Evolutionary conservation across 2,113 vertebrate species (phyloP).

Genomic region (Amazona guildingii): DNA sequence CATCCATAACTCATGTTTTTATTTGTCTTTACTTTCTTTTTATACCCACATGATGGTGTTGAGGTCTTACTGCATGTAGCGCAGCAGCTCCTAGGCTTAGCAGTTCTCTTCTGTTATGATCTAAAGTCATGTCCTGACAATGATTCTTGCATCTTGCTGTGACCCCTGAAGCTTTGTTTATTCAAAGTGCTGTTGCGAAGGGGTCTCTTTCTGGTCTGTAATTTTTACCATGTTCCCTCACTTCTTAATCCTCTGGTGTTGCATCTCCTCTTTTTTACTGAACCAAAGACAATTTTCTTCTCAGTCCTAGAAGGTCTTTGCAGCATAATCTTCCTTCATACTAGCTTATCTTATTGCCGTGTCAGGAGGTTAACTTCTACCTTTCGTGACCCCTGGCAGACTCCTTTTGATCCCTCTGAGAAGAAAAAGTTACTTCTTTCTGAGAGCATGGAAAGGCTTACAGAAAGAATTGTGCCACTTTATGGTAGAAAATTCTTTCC

Average conservation of each 20-base stretch:
- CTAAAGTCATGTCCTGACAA: background rate
- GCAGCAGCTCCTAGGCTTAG: background rate
- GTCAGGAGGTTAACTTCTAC: conserved; percentile 54
- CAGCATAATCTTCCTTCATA: conserved; percentile 8
- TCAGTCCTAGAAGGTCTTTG: background rate
- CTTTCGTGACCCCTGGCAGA: conserved; percentile 16
- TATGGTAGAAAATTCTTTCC: conserved; percentile 34
- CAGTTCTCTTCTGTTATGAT: background rate
- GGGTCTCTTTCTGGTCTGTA: background rate
- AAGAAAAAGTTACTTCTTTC: conserved; percentile 33
- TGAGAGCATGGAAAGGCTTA: background rate
- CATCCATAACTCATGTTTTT: background rate
- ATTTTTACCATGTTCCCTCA: background rate
- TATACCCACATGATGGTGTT: background rate
- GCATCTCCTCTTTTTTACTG: conserved; percentile 14
- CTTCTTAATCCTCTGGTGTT: background rate
- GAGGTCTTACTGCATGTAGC: background rate
- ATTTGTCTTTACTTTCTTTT: background rate
- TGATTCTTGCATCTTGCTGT: background rate
- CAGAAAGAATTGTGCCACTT: background rate
- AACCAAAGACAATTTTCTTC: conserved; percentile 22
- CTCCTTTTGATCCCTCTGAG: conserved; percentile 31
- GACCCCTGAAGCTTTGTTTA: background rate
- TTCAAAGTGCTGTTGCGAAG: background rate
- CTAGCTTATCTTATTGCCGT: conserved; percentile 9